These are phyloP conservation scores for Brachypodius melanocephalos DNA, from an alignment of 2,113 vertebrate genomes.

Conservation along the genomic window DNA sequence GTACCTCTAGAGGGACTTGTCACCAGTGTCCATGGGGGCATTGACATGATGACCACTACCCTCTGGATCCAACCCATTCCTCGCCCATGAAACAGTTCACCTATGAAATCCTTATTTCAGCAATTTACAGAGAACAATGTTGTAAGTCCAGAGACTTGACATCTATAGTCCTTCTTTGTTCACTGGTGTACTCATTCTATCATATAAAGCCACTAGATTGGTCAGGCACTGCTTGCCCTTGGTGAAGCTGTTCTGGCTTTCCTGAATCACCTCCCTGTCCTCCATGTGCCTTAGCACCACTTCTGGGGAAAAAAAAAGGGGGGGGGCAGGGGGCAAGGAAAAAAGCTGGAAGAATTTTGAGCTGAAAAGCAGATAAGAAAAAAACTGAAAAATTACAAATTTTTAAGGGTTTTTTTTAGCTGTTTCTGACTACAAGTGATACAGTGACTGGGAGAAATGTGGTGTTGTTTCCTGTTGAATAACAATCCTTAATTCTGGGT, in stretches of 20 bases:
- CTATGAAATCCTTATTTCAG: not conserved
- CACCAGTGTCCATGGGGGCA: fast-evolving
- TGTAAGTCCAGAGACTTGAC: not conserved
- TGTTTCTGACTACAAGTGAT: not conserved
- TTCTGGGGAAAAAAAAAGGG: not conserved
- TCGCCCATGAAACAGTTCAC: fast-evolving
- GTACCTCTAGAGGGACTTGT: not conserved
- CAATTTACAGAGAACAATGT: fast-evolving
- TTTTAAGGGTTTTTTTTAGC: not conserved
- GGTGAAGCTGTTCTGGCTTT: not conserved
- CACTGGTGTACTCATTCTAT: not conserved
- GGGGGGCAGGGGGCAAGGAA: no score
- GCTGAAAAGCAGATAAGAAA: not conserved
- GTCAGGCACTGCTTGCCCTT: not conserved
- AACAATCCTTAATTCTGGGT: not conserved
- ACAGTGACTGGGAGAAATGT: not conserved
- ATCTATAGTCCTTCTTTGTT: not conserved
- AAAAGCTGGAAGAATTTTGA: not conserved
- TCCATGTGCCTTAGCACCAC: not conserved
- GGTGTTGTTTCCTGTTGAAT: not conserved
- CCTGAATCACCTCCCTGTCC: not conserved
- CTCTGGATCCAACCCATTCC: not conserved
- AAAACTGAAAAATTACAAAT: not conserved
- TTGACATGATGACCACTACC: fast-evolving
- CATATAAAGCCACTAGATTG: not conserved